Evolutionary conservation across 2,113 vertebrate genomes (phyloP).

Genomic region (Pteruthius melanotis): DNA sequence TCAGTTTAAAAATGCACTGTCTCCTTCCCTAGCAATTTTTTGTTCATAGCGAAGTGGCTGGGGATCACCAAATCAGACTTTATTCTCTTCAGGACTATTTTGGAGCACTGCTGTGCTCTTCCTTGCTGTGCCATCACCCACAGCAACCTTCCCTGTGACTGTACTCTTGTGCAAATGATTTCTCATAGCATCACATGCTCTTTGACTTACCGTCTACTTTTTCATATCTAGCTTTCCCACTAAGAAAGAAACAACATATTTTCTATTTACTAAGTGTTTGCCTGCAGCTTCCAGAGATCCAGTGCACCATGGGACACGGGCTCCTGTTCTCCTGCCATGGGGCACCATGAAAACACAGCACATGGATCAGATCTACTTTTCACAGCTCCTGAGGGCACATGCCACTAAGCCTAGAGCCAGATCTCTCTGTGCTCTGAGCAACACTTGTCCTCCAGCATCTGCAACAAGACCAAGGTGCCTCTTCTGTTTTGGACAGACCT

Average conservation of each 20-base stretch:
- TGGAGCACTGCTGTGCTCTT: background rate
- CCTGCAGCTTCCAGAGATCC: background rate
- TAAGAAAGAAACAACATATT: background rate
- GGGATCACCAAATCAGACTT: slow-evolving; percentile 2
- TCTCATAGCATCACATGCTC: background rate
- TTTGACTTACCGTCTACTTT: background rate
- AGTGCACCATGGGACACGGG: background rate
- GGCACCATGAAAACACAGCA: background rate
- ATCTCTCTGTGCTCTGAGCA: background rate
- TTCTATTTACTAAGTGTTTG: background rate
- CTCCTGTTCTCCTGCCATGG: background rate
- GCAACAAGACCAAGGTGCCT: background rate
- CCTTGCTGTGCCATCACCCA: background rate
- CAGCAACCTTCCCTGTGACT: background rate
- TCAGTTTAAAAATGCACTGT: background rate
- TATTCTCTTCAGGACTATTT: background rate
- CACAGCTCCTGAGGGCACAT: background rate
- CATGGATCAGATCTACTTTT: background rate
- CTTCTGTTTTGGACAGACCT: background rate
- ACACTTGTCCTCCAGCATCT: background rate
- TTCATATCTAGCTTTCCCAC: background rate
- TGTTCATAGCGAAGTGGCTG: background rate
- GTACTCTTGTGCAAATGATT: background rate
- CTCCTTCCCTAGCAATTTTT: background rate
- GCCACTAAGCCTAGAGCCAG: background rate